Conservation (phyloP, 1,140 invertebrate species). For the Drosophila kikkawai region DNA sequence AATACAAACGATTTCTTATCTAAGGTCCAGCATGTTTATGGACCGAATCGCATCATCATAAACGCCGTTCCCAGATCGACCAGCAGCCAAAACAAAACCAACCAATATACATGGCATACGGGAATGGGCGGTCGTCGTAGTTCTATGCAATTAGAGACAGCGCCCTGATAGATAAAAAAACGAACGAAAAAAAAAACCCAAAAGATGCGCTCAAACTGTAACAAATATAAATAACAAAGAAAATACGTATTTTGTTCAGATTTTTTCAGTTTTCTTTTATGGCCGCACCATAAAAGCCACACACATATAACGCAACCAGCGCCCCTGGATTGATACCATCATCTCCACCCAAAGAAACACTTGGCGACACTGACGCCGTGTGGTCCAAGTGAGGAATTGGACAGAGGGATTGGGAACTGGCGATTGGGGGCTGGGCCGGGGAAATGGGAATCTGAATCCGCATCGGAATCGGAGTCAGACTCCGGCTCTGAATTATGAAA, state of each 20-base stretch:
- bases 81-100: conserved; percentile 39
- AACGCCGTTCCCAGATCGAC: conserved; percentile 39
- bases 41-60: conserved; percentile 47
- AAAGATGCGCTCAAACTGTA: conserved; percentile 67
- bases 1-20: conserved; percentile 13
- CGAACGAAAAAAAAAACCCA: conserved; percentile 14
- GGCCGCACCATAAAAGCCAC: conserved; percentile 69
- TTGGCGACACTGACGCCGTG: conserved; percentile 76
- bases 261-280: conserved; percentile 63
- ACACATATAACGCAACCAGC: conserved; percentile 52
- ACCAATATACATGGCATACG: conserved; percentile 37
- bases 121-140: conserved; percentile 36
- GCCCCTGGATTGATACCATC: conserved; percentile 70
- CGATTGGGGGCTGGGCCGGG: background rate
- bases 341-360: conserved; percentile 60
- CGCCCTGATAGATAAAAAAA: conserved; percentile 56
- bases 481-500: conserved; percentile 68
- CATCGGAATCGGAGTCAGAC: conserved; percentile 38
- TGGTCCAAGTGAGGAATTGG: conserved; percentile 57
- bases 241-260: conserved; percentile 53
- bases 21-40: conserved; percentile 21
- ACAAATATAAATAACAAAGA: conserved; percentile 66
- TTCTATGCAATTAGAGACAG: conserved; percentile 70
- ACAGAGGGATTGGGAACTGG: background rate
- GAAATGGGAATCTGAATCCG: conserved; percentile 42